phyloP scores from a whole-genome alignment of 2,888 invertebrate genomes.

The Euclidia mi region DNA sequence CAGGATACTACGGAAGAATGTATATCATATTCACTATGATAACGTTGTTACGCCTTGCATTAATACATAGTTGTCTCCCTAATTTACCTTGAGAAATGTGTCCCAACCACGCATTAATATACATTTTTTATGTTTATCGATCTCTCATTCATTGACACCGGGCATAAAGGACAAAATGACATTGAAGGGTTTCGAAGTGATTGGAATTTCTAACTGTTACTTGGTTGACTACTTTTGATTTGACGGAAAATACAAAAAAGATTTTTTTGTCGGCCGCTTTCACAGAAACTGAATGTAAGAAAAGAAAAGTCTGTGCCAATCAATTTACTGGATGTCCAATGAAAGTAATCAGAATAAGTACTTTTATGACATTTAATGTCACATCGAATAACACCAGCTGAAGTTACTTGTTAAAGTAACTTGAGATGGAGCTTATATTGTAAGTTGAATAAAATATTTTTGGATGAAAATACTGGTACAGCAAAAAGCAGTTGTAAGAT shows the following conservation, averaged over 20 bases:
- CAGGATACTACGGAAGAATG: not conserved
- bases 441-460: no score
- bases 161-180: constrained; percentile 20
- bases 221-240: constrained; percentile 37
- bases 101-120: constrained; percentile 27
- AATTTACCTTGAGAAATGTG: constrained; percentile 28
- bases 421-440: not conserved
- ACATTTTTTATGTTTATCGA: constrained; percentile 47
- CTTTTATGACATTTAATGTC: constrained; percentile 39
- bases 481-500: no score
- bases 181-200: constrained; percentile 26
- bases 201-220: constrained; percentile 26
- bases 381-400: constrained; percentile 12
- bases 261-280: constrained; percentile 22
- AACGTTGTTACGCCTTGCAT: constrained; percentile 18
- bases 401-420: constrained; percentile 6
- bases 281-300: constrained; percentile 25
- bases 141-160: constrained; percentile 23
- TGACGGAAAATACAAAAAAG: constrained; percentile 32
- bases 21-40: constrained; percentile 6
- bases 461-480: no score
- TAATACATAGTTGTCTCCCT: constrained; percentile 27
- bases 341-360: constrained; percentile 51
- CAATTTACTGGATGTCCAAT: constrained; percentile 43
- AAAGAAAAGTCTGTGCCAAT: constrained; percentile 47